Conservation (phyloP, 2,888 invertebrate species). For the Orthonychiurus folsomi region DNA sequence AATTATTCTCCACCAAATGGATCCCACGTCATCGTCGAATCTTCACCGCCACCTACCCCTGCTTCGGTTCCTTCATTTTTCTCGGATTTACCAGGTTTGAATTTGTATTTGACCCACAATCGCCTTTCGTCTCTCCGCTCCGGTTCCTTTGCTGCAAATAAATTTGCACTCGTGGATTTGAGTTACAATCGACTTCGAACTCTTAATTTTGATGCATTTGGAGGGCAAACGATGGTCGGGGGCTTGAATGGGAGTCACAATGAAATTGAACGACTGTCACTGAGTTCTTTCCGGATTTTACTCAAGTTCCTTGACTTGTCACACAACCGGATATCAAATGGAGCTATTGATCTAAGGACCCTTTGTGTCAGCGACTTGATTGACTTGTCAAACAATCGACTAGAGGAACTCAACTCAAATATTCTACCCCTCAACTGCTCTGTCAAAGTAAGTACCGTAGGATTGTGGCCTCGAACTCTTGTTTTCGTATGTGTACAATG, state of each 20-base stretch:
- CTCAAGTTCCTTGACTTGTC: slow-evolving; percentile 54
- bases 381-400: slow-evolving; percentile 67
- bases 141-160: slow-evolving; percentile 60
- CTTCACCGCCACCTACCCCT: slow-evolving; percentile 73
- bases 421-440: slow-evolving; percentile 38
- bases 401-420: slow-evolving; percentile 54
- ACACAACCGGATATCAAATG: slow-evolving; percentile 54
- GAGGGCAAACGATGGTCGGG: slow-evolving; percentile 67
- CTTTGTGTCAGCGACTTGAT: slow-evolving; percentile 54
- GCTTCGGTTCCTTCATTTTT: slow-evolving; percentile 47
- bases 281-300: slow-evolving; percentile 51
- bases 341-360: slow-evolving; percentile 24
- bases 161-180: slow-evolving; percentile 36
- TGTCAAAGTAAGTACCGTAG: slow-evolving; percentile 32
- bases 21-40: slow-evolving; percentile 40
- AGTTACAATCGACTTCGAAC: slow-evolving; percentile 49
- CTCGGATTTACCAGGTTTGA: slow-evolving; percentile 40
- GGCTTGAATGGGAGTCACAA: slow-evolving; percentile 69
- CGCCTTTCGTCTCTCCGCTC: slow-evolving; percentile 59
- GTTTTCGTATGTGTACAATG: too few relatives aligned
- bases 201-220: slow-evolving; percentile 62
- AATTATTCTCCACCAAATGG: not conserved
- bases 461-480: not conserved
- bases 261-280: slow-evolving; percentile 62
- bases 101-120: slow-evolving; percentile 66